These are phyloP conservation scores for Bombylius discolor DNA, from an alignment of 2,888 invertebrate genomes.

Conservation along the genomic window DNA sequence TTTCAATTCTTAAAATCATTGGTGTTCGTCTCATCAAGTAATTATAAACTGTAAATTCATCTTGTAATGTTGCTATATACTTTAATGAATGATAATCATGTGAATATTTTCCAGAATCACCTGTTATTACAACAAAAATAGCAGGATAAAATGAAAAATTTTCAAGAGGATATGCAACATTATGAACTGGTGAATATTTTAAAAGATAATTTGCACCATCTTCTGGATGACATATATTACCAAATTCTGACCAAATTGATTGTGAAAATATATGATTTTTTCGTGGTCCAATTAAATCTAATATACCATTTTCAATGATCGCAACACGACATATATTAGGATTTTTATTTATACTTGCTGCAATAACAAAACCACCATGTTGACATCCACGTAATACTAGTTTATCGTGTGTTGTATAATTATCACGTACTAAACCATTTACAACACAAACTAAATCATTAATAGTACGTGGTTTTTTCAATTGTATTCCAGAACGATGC, in stretches of 20 bases:
- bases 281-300: neutral
- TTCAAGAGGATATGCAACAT: neutral
- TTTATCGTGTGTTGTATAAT: neutral
- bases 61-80: neutral
- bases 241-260: neutral
- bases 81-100: neutral
- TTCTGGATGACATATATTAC: neutral
- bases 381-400: neutral
- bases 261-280: neutral
- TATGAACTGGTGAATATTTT: neutral
- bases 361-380: neutral
- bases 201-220: neutral
- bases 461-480: neutral
- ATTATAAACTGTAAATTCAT: neutral
- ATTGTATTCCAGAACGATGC: neutral
- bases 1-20: no score
- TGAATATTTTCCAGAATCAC: neutral
- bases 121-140: neutral
- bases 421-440: neutral
- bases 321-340: neutral
- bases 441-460: neutral
- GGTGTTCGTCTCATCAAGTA: no score
- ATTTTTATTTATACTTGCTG: neutral
- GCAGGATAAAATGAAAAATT: neutral
- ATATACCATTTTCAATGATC: neutral